Percentiles rank a stretch among this genome's conserved stretches.
phyloP scores from a whole-genome alignment of 2,113 vertebrate genomes.

The Aegithalos caudatus region DNA sequence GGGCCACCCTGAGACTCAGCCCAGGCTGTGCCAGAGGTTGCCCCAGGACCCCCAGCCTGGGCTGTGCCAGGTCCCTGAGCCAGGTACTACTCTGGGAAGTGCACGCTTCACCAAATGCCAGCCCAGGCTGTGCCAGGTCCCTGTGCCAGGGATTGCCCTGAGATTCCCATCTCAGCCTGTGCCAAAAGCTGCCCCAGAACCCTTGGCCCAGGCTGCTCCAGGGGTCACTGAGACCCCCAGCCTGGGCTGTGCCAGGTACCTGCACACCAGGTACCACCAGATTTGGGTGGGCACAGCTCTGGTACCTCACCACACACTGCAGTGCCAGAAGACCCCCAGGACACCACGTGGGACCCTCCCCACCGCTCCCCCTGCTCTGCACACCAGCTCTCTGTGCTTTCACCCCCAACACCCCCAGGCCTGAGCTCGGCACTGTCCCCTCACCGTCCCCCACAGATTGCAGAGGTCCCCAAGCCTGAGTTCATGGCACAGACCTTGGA shows the following conservation, averaged over 20 bases:
- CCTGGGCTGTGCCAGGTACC: neutral
- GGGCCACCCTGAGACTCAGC: too few relatives aligned
- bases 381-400: neutral
- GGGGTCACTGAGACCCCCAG: neutral
- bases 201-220: neutral
- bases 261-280: neutral
- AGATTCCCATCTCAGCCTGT: fast-evolving
- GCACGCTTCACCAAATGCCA: too few relatives aligned
- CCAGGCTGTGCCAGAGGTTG: fast-evolving
- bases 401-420: neutral
- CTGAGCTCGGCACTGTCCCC: neutral
- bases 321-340: neutral
- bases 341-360: fast-evolving
- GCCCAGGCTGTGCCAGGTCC: neutral
- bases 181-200: neutral
- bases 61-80: neutral
- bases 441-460: constrained; percentile 77
- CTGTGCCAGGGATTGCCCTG: neutral
- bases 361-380: fast-evolving
- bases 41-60: too few relatives aligned
- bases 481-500: constrained; percentile 87
- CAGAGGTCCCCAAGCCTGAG: constrained; percentile 91
- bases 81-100: too few relatives aligned
- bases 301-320: fast-evolving
- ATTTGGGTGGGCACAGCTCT: neutral